Conservation (phyloP, 2,797 vertebrate genomes). For the Phataginus tetradactyla region DNA sequence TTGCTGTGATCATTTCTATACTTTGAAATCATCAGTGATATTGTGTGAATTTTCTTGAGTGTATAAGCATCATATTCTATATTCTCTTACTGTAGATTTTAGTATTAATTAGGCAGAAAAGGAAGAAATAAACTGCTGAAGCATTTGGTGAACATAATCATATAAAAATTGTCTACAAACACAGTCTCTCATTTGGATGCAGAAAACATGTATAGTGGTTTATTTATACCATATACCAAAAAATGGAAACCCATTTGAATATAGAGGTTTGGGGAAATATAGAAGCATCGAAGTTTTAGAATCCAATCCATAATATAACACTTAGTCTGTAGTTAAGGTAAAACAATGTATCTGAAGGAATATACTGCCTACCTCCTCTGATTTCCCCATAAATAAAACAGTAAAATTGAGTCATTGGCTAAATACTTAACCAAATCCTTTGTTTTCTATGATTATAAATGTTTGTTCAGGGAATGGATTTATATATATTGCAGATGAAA, state of each 20-base stretch:
- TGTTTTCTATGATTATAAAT: neutral
- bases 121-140: neutral
- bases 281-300: neutral
- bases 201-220: neutral
- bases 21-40: neutral
- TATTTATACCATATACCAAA: neutral
- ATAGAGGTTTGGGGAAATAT: neutral
- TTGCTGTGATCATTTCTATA: neutral
- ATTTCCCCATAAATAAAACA: neutral
- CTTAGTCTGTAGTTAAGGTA: neutral
- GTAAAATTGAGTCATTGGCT: neutral
- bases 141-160: neutral
- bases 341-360: no score
- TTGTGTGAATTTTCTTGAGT: neutral
- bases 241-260: neutral
- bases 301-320: neutral
- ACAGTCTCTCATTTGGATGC: neutral
- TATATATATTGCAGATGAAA: neutral
- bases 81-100: neutral
- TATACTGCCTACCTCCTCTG: neutral
- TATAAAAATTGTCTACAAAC: neutral
- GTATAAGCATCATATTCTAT: neutral
- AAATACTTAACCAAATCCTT: neutral
- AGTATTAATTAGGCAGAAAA: neutral
- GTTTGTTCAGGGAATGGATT: neutral